These are phyloP conservation scores for Anthopleura sola DNA, from an alignment of 64 coral and sea anemone species.

Conservation along the genomic window DNA sequence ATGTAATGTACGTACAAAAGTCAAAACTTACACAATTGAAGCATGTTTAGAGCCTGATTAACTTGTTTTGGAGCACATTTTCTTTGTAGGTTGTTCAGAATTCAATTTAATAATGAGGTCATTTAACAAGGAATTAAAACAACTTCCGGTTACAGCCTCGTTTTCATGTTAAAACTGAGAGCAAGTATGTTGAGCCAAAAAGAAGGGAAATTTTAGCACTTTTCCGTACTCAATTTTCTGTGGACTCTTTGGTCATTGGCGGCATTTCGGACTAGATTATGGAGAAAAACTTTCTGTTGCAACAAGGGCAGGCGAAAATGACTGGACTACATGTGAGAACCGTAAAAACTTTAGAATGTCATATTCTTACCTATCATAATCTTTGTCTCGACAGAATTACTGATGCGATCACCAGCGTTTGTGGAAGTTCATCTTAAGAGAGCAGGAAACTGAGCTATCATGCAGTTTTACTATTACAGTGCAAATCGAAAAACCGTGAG, in stretches of 20 bases:
- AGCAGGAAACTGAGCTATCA: not conserved
- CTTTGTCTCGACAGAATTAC: not conserved
- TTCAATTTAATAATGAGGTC: not conserved
- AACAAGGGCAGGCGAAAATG: too few relatives aligned
- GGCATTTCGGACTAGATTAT: too few relatives aligned
- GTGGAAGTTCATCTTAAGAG: not conserved
- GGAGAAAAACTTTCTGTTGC: too few relatives aligned
- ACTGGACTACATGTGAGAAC: too few relatives aligned
- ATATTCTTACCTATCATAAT: not conserved
- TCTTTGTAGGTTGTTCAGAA: not conserved
- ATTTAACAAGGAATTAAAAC: not conserved
- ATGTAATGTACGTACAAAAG: too few relatives aligned
- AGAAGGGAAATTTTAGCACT: not conserved
- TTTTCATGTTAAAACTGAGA: not conserved
- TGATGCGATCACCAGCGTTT: not conserved
- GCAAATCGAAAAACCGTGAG: too few relatives aligned
- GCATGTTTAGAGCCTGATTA: too few relatives aligned
- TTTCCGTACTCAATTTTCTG: not conserved
- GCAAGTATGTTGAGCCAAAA: not conserved
- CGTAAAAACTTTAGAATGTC: too few relatives aligned
- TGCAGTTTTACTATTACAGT: not conserved
- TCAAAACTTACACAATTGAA: too few relatives aligned
- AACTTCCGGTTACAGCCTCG: conserved; percentile 7
- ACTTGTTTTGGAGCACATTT: not conserved
- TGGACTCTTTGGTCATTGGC: not conserved